Conservation (phyloP, 1,140 invertebrate species). For the Zelostemma sp. region DNA sequence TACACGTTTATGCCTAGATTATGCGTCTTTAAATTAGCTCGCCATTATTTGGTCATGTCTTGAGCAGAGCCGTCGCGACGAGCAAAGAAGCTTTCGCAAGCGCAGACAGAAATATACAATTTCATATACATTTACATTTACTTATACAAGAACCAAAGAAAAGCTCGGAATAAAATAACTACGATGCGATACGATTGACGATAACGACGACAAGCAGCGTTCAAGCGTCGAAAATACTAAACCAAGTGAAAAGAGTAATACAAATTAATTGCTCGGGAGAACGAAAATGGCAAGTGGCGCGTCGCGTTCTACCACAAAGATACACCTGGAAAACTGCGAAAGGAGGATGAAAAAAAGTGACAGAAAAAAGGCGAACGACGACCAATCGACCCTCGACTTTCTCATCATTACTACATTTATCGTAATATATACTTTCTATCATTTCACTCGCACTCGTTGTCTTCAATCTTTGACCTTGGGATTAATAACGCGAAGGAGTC, state of each 20-base stretch:
- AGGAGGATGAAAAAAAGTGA: slow-evolving; percentile 6
- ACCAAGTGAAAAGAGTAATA: slow-evolving; percentile 36
- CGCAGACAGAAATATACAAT: slow-evolving; percentile 39
- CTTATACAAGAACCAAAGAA: slow-evolving; percentile 34
- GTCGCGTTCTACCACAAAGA: slow-evolving; percentile 40
- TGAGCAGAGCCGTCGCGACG: slow-evolving; percentile 46
- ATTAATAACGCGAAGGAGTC: slow-evolving; percentile 7
- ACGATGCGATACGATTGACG: slow-evolving; percentile 4
- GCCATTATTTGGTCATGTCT: slow-evolving; percentile 50
- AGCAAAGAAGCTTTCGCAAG: slow-evolving; percentile 43
- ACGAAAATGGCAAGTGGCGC: slow-evolving; percentile 55
- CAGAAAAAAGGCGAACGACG: slow-evolving; percentile 3
- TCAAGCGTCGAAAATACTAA: slow-evolving; percentile 46
- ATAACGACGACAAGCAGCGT: slow-evolving; percentile 37
- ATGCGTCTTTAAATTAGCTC: slow-evolving; percentile 45
- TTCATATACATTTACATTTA: slow-evolving; percentile 33
- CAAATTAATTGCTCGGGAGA: slow-evolving; percentile 42
- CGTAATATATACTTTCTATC: slow-evolving; percentile 34
- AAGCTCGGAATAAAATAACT: slow-evolving; percentile 24
- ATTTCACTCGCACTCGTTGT: slow-evolving; percentile 11
- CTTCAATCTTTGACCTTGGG: slow-evolving; percentile 53
- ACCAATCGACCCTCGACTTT: slow-evolving; percentile 11
- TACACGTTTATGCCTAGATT: slow-evolving; percentile 31
- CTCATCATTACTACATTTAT: slow-evolving; percentile 13
- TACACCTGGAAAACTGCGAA: slow-evolving; percentile 40